phyloP scores from a whole-genome alignment of 2,797 vertebrate species.

The Craterocephalus amniculus region DNA sequence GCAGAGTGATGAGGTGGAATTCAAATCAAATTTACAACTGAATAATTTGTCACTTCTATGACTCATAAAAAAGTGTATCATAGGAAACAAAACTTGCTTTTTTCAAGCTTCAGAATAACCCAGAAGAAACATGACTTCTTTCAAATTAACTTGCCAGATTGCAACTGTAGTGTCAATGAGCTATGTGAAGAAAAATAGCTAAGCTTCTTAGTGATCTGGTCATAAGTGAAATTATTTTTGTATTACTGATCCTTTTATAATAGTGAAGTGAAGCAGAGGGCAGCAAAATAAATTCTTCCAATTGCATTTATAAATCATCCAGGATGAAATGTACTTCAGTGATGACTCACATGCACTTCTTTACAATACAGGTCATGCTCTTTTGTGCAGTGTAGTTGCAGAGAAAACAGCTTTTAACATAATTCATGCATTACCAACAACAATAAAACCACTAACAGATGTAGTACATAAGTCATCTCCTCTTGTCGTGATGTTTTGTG shows the following conservation, averaged over 20 bases:
- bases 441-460: not conserved
- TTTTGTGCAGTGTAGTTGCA: conserved; percentile 1
- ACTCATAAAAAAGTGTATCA: conserved; percentile 32
- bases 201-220: conserved; percentile 4
- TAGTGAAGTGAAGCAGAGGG: not conserved
- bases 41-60: conserved; percentile 53
- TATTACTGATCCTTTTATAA: conserved; percentile 13
- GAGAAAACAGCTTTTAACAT: not conserved
- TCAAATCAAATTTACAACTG: conserved; percentile 50
- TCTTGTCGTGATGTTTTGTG: not conserved
- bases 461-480: not conserved
- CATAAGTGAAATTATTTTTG: conserved; percentile 11
- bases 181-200: conserved; percentile 14
- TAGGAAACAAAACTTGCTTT: conserved; percentile 40
- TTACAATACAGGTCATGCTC: conserved; percentile 1
- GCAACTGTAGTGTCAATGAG: conserved; percentile 1
- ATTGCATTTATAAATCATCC: conserved; percentile 30
- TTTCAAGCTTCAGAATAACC: conserved; percentile 15
- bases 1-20: conserved; percentile 51
- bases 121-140: conserved; percentile 26
- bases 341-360: conserved; percentile 8
- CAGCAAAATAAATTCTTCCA: conserved; percentile 15
- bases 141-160: conserved; percentile 26
- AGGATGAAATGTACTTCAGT: conserved; percentile 13
- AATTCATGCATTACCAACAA: not conserved